These are phyloP conservation scores for Saccostrea cuccullata DNA, from an alignment of 1,140 invertebrate species.

Conservation along the genomic window DNA sequence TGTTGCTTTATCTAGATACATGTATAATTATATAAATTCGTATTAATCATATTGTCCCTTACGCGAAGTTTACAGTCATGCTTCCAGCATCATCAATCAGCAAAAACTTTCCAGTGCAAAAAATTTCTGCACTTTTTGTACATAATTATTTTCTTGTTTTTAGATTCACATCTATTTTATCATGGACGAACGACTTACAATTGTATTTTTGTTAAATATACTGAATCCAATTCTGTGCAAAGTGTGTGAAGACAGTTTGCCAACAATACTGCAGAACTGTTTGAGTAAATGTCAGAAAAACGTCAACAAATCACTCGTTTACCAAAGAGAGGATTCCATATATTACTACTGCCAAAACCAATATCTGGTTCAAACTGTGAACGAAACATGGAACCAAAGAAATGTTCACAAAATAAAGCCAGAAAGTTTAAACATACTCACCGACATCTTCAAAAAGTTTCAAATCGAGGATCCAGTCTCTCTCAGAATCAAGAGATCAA, in stretches of 20 bases:
- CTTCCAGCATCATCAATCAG: no score
- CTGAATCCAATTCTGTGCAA: not conserved
- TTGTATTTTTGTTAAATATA: not conserved
- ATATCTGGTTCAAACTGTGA: not conserved
- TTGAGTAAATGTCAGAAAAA: not conserved
- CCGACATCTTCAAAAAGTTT: not conserved
- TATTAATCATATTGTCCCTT: no score
- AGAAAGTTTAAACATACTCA: not conserved
- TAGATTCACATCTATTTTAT: no score
- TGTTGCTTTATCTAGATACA: no score
- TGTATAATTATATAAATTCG: no score
- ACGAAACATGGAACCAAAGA: not conserved
- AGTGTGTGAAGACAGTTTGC: not conserved
- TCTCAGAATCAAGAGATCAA: not conserved
- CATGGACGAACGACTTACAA: not conserved
- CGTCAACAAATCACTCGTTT: not conserved
- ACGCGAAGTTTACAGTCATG: no score
- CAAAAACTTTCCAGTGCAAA: no score
- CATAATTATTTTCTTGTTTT: no score
- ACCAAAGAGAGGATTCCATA: not conserved
- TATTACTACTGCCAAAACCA: conserved; percentile 2
- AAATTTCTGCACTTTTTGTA: no score
- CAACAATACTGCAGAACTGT: not conserved
- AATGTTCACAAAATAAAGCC: not conserved
- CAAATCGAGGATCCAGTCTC: not conserved